Evolutionary conservation across 2,888 invertebrate species (phyloP), one percentile per base, ranked within the genome.

Genomic region (Eupithecia subfuscata): DNA sequence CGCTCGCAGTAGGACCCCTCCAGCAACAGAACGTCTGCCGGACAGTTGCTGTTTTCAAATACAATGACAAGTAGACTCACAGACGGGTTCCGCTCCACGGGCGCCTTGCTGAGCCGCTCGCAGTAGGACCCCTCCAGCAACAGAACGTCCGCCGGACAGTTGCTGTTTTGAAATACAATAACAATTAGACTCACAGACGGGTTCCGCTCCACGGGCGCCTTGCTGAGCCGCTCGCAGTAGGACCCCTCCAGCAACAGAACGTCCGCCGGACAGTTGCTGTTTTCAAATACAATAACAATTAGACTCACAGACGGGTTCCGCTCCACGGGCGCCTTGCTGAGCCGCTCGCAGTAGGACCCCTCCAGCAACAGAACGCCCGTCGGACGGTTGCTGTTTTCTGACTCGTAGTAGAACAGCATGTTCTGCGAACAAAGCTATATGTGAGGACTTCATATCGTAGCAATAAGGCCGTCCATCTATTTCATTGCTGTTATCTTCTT

Each of bases 1-100:
- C 97, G 91, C 88, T 98, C 97, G 88, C 97, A 97, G 93, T 98
- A 98, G 84, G 98, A 98, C 0, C 98, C 98, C 89, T 98, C 98
- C 71, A 98, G 95, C 80, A 98, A 95, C 34, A 98, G 95, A 25
- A 98, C 97, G 0, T 98, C 98, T 0, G 97, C 97, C 0, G 98
- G 98, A 48, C 97, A 95, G 30, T 95, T 95, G 84, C 97, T 96
- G 85, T 96, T 96, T 87, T 98, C 98, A 43, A 43, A 45, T 16
- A 45, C 16, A 45, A 6, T 45, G 45, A 45, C 0, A 45, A 48
- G 34, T 67, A 12, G 37, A 34, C 89, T 87, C 75, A 93, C 93
- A 79, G 93, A 90, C 0, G 93, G 90, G 37, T 93, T 93, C 22
- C 94, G 85, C 79, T 95, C 94, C 88, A 92, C 88, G 1, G 94